Evolutionary conservation across 2,113 vertebrate species (phyloP), one percentile per base, ranked within the genome.

Genomic region (Misgurnus anguillicaudatus): DNA sequence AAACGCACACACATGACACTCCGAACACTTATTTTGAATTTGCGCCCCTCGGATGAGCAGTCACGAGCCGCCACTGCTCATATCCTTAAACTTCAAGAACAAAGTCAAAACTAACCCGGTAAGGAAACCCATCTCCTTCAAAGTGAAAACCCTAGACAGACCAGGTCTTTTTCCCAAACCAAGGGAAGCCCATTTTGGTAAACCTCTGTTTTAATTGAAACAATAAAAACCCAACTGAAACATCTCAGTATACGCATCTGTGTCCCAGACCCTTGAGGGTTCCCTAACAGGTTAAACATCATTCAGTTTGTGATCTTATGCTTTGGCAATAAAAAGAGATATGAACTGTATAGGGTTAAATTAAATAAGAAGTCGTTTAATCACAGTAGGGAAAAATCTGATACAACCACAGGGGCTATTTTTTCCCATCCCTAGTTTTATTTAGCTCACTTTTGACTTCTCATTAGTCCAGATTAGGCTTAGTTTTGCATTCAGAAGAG

Each of bases 201-300:
- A 85, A 87, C 87, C 86, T 53, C 71, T 41, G 72, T 83, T 80
- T 82, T 85, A 80, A 87, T 87, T 86, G 84, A 82, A 87, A 76
- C 79, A 84, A 78, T 84, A 81, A 88, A 86, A 80, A 78, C 48
- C 75, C 79, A 84, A 84, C 79, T 82, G 75, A 87, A 88, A 80
- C 74, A 80, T 82, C 69, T 73, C 38, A 45, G 78, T 74, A 61
- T 60, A 58, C 53, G 71, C 87, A 87, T 87, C 71, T 87, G 87
- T 53, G n/a, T 63, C 21, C 80, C 87, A 87, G 86, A 80, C 53
- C 69, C 63, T 57, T 75, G 67, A 77, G 78, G 62, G 48, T 53
- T 75, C 38, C 39, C 36, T n/a, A 51, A 80, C 73, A 70, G 42
- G 41, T 60, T 31, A 31, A 31, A 31, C 24, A 31, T 31, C 24